These are phyloP conservation scores for Lacerta agilis DNA, from an alignment of 2,797 vertebrate species.

Conservation along the genomic window DNA sequence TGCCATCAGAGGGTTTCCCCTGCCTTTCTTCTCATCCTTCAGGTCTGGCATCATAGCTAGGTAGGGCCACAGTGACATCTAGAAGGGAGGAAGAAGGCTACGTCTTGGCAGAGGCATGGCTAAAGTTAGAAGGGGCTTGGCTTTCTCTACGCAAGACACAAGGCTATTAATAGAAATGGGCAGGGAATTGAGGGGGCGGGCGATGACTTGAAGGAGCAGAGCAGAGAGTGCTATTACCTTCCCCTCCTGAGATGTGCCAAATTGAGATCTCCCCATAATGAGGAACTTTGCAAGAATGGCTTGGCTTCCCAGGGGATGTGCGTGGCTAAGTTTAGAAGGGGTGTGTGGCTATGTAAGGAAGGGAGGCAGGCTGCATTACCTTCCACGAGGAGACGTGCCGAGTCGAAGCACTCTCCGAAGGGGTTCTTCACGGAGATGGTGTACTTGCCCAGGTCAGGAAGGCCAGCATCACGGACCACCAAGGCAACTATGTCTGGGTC, in stretches of 20 bases:
- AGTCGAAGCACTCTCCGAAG: constrained; percentile 76
- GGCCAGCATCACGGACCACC: constrained; percentile 72
- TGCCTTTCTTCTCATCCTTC: not conserved
- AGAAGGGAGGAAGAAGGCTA: not conserved
- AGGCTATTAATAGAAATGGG: constrained; percentile 32
- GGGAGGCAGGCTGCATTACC: constrained; percentile 52
- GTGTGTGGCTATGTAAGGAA: not conserved
- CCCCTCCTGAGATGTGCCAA: not conserved
- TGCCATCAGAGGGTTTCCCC: not conserved
- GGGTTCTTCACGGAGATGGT: constrained; percentile 76
- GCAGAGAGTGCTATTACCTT: not conserved
- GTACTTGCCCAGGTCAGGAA: constrained; percentile 76
- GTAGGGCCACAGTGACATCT: not conserved
- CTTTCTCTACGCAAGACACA: not conserved
- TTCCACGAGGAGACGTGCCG: constrained; percentile 76
- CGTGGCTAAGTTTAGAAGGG: constrained; percentile 27
- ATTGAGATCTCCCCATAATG: not conserved
- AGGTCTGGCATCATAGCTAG: not conserved
- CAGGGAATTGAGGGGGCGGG: not conserved
- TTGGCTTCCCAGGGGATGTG: constrained; percentile 13
- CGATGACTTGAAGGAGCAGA: constrained; percentile 9
- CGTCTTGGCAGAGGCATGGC: constrained; percentile 4
- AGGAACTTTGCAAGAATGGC: not conserved
- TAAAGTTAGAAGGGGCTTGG: constrained; percentile 8
- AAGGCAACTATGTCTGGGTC: constrained; percentile 77